Conservation (phyloP, 2,113 vertebrate species). For the Leucoraja erinaceus region DNA sequence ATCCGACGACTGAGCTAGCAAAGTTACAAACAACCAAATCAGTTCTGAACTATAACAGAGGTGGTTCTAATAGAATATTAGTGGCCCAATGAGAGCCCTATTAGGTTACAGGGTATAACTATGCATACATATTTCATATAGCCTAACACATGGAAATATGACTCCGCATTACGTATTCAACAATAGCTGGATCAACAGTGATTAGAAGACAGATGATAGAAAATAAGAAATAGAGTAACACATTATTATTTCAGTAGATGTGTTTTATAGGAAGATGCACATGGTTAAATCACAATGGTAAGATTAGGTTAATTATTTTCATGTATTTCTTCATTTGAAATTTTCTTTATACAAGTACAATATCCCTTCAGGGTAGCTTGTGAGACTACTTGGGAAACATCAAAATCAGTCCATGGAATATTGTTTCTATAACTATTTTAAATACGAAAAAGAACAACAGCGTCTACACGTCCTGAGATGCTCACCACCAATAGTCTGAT, state of each 20-base stretch:
- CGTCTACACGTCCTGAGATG: background rate
- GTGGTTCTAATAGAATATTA: constrained; percentile 30
- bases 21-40: constrained; percentile 53
- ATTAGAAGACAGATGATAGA: constrained; percentile 28
- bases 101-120: constrained; percentile 10
- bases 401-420: constrained; percentile 20
- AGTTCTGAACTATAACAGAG: constrained; percentile 38
- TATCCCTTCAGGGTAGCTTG: background rate
- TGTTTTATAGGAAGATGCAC: background rate
- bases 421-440: constrained; percentile 5
- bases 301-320: background rate
- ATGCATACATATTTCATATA: background rate
- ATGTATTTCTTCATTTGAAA: background rate
- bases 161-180: background rate
- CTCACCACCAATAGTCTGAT: background rate
- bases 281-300: background rate
- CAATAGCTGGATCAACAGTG: constrained; percentile 28
- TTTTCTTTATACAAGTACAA: background rate
- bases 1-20: constrained; percentile 68
- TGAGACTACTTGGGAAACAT: background rate
- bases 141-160: too few relatives aligned
- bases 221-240: constrained; percentile 21
- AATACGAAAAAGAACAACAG: constrained; percentile 32
- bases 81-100: constrained; percentile 14
- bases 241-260: background rate